phyloP scores from a whole-genome alignment of 53 echinoderm and acorn worm genomes.

The Paracentrotus lividus region DNA sequence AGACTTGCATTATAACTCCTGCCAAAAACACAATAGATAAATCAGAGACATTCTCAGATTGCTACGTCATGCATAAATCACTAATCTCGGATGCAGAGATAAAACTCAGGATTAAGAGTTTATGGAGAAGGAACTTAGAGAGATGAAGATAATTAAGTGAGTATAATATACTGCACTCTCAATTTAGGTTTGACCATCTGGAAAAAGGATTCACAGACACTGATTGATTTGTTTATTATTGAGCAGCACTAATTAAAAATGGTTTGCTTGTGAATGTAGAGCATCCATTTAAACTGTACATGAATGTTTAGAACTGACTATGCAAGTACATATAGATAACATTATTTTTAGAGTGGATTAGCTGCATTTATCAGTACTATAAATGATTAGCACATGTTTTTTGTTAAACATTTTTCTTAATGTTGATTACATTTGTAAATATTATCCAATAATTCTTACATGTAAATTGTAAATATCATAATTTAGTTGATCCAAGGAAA shows the following conservation, averaged over 20 bases:
- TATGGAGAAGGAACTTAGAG: not conserved
- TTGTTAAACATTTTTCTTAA: no score
- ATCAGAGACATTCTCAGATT: not conserved
- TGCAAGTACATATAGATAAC: no score
- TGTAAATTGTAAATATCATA: no score
- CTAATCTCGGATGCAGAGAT: not conserved
- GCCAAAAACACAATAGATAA: not conserved
- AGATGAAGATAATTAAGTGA: not conserved
- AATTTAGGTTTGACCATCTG: not conserved
- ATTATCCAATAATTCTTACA: no score
- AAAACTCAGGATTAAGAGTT: not conserved
- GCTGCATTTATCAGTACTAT: no score
- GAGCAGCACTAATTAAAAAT: not conserved
- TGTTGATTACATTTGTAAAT: no score
- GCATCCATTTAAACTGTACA: not conserved
- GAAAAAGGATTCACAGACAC: not conserved
- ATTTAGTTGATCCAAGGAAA: no score
- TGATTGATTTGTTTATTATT: slow-evolving; percentile 22
- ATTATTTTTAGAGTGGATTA: no score
- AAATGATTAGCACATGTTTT: no score
- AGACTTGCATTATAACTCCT: not conserved
- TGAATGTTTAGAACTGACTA: no score
- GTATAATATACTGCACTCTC: not conserved
- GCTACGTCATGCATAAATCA: slow-evolving; percentile 23
- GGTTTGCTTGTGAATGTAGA: not conserved